These are phyloP conservation scores for Lasius fuliginosus DNA, from an alignment of 2,888 invertebrate genomes.

Conservation along the genomic window DNA sequence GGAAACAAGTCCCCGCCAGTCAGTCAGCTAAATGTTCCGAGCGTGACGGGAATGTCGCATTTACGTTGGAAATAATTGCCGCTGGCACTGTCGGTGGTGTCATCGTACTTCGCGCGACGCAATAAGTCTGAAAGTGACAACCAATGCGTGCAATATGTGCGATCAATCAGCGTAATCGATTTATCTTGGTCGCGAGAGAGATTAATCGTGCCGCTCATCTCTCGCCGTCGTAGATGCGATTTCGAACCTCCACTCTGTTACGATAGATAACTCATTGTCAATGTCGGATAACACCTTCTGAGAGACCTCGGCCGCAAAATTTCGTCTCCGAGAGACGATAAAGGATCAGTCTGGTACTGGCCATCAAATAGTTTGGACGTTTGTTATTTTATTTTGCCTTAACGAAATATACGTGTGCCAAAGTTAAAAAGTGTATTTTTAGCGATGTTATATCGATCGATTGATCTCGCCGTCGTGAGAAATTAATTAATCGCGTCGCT, in stretches of 20 bases:
- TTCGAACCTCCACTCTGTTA: background rate
- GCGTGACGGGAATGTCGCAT: constrained; percentile 63
- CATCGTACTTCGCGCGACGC: constrained; percentile 37
- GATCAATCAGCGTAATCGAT: constrained; percentile 26
- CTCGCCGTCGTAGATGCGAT: constrained; percentile 10
- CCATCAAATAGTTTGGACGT: background rate
- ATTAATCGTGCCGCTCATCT: constrained; percentile 11
- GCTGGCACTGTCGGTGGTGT: constrained; percentile 18
- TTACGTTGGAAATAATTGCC: constrained; percentile 54
- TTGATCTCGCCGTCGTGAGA: background rate
- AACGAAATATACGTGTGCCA: background rate
- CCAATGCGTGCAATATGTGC: background rate
- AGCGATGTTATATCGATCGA: background rate
- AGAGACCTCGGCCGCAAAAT: background rate
- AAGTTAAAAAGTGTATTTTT: background rate
- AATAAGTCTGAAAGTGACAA: constrained; percentile 29
- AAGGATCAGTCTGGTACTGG: background rate
- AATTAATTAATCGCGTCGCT: constrained; percentile 17
- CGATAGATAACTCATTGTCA: background rate
- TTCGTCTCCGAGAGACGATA: background rate
- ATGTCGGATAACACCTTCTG: background rate
- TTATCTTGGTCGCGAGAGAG: background rate
- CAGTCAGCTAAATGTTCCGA: constrained; percentile 57
- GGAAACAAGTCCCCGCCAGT: constrained; percentile 41
- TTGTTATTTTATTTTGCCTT: background rate